phyloP scores from a whole-genome alignment of 2,113 vertebrate species.

The Amazona guildingii region DNA sequence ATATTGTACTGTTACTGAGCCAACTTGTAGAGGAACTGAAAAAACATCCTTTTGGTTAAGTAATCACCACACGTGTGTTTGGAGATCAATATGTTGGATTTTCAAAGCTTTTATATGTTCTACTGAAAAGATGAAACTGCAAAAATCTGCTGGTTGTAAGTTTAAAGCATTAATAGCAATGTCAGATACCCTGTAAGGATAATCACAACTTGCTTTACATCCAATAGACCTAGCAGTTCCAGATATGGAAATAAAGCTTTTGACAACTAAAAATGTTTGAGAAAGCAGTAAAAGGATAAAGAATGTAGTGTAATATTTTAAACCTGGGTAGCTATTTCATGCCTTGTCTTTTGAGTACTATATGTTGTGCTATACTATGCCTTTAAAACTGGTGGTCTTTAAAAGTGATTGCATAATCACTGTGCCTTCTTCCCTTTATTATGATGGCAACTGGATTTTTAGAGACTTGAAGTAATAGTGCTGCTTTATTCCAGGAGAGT shows the following conservation, averaged over 20 bases:
- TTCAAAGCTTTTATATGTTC: slow-evolving; percentile 48
- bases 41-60: slow-evolving; percentile 46
- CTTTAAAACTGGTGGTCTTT: background rate
- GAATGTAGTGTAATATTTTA: background rate
- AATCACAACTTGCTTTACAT: slow-evolving; percentile 43
- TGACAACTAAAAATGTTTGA: slow-evolving; percentile 14
- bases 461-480: background rate
- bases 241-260: slow-evolving; percentile 61
- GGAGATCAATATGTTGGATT: slow-evolving; percentile 48
- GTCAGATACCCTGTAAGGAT: slow-evolving; percentile 52
- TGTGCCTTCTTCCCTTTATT: background rate
- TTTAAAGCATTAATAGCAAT: slow-evolving; percentile 47
- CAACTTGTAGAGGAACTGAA: slow-evolving; percentile 31
- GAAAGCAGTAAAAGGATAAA: background rate
- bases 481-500: background rate
- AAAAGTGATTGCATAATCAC: background rate
- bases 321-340: background rate
- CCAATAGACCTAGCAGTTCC: slow-evolving; percentile 15
- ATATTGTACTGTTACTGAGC: slow-evolving; percentile 53
- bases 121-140: slow-evolving; percentile 58
- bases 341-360: background rate
- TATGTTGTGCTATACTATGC: background rate
- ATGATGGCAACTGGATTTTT: background rate
- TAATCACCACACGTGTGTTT: slow-evolving; percentile 51
- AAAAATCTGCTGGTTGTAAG: slow-evolving; percentile 50